Base-by-base conservation (phyloP, 2,113 vertebrate species). In the Siniperca knerii region DNA sequence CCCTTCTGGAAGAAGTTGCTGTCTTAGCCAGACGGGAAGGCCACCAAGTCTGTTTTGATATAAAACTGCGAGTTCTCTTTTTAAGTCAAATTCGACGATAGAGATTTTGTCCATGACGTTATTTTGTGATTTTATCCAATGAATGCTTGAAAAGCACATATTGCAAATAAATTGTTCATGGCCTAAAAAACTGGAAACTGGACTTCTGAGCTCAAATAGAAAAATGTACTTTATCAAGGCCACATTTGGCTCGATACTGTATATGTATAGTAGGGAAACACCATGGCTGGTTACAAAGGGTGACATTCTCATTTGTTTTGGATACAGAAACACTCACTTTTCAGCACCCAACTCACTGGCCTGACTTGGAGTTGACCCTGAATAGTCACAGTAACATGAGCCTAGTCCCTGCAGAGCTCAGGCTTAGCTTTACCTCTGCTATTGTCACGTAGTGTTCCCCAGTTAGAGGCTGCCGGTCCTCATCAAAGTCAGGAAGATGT, bases 361-460 rank as follows among this genome's bases (percentile, higher is more conserved):
- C 65, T 79, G 86, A 71, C 87, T 92, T 46, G 64, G 55, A 76
- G 57, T 71, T 78, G 72, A 87, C 87, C 83, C 79, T 72, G 83
- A 91, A 92, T 90, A 90, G 91, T 87, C 77, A 77, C 79, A 82
- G 92, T 92, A 95, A 95, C 92, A 82, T 81, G 91, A 94, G 81
- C 83, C 81, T 68, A 67, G 89, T 90, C 86, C 81, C 77, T 12
- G 48, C 65, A 87, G 80, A 89, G 88, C 80, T 64, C 75, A 23
- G 82, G 87, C 87, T 91, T 90, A 85, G 86, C 62, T 83, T 84
- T 74, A 87, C 76, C 70, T 84, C 86, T 83, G 69, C 70, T 85
- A 81, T 91, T 89, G 82, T 84, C 78, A 89, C 72, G 6, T 83
- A 18, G 50, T 74, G 55, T 74, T 78, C 46, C 70, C 67, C 57